Conservation (phyloP, 2,113 vertebrate species). For the Rhinopomastus cyanomelas region DNA sequence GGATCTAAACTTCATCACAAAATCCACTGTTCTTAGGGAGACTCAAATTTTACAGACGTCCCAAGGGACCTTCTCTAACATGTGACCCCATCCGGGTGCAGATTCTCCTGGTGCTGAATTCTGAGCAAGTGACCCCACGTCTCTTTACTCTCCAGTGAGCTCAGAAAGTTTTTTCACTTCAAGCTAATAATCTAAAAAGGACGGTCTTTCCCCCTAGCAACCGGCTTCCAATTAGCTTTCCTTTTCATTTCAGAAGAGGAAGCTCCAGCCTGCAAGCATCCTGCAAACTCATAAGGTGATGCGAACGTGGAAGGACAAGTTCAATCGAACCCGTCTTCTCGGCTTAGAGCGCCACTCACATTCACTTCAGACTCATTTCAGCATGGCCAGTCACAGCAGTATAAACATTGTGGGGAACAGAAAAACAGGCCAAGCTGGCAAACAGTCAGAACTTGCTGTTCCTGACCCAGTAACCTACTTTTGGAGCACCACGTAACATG, state of each 20-base stretch:
- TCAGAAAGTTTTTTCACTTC: not conserved
- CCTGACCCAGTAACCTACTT: conserved; percentile 96
- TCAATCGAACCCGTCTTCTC: not conserved
- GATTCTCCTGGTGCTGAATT: not conserved
- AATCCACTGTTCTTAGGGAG: not conserved
- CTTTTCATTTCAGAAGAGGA: not conserved
- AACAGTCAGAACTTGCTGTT: conserved; percentile 89
- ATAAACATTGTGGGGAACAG: conserved; percentile 63
- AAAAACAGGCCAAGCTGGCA: conserved; percentile 76
- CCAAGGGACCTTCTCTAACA: not conserved
- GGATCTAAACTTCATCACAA: not conserved
- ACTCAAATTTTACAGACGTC: not conserved
- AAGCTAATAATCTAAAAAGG: not conserved
- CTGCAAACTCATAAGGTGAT: not conserved
- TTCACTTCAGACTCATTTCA: conserved; percentile 82
- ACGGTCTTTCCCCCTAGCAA: not conserved
- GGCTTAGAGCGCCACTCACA: not conserved
- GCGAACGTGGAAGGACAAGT: not conserved
- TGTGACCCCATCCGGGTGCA: not conserved
- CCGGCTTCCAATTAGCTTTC: not conserved
- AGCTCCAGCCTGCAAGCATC: not conserved
- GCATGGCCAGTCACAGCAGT: conserved; percentile 86
- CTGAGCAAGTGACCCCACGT: not conserved
- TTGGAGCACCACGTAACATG: conserved; percentile 80
- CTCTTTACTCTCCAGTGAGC: not conserved